Percentiles rank a stretch among this genome's conserved stretches.
Conservation (phyloP, 2,888 invertebrate genomes). For the Pollenia griseotomentosa region DNA sequence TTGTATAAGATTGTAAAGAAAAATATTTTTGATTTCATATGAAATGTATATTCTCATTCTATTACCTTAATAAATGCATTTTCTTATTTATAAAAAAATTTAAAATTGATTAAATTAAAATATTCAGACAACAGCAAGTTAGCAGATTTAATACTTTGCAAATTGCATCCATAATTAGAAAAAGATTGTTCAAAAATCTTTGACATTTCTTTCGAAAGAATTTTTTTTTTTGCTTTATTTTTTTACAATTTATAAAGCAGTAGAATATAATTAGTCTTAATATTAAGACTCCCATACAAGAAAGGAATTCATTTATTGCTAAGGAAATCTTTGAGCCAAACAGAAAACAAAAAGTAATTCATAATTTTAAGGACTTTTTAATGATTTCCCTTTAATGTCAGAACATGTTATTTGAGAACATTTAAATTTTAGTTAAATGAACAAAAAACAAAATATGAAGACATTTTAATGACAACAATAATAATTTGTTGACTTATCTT, state of each 20-base stretch:
- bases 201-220: neutral
- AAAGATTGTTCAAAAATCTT: neutral
- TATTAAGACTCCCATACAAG: neutral
- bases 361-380: constrained; percentile 12
- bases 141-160: too few relatives aligned
- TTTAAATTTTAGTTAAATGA: constrained; percentile 16
- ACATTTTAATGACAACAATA: constrained; percentile 53
- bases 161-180: too few relatives aligned
- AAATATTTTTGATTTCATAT: too few relatives aligned
- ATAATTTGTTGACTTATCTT: constrained; percentile 62
- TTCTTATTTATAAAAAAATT: too few relatives aligned
- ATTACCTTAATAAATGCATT: too few relatives aligned
- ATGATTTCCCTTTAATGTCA: constrained; percentile 47
- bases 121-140: too few relatives aligned
- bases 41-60: too few relatives aligned
- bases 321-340: neutral
- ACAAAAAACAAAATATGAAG: neutral
- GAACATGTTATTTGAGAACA: constrained; percentile 34
- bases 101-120: too few relatives aligned
- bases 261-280: neutral
- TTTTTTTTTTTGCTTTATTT: neutral
- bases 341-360: neutral
- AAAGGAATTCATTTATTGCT: neutral
- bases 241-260: neutral
- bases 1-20: too few relatives aligned